Percentiles rank a stretch among this genome's conserved stretches.
Conservation (phyloP, 2,888 invertebrate genomes). For the Idaea dimidiata region DNA sequence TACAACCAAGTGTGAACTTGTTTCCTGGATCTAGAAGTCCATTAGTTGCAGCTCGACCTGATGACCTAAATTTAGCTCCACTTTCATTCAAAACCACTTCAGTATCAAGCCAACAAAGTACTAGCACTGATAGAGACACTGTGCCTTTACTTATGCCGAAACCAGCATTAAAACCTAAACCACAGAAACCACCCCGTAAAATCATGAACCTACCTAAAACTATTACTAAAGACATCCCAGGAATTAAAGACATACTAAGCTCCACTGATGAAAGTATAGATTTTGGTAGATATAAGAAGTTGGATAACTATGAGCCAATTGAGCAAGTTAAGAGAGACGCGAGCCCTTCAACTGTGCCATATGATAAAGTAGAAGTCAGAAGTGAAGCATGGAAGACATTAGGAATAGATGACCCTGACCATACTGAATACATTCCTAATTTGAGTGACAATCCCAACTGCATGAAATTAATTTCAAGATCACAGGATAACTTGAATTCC, state of each 20-base stretch:
- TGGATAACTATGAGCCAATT: conserved; percentile 77
- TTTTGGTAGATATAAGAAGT: conserved; percentile 76
- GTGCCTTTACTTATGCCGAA: conserved; percentile 75
- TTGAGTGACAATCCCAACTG: conserved; percentile 71
- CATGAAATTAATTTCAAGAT: conserved; percentile 74
- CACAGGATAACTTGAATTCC: conserved; percentile 72
- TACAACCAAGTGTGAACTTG: conserved; percentile 87
- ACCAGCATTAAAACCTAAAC: conserved; percentile 82
- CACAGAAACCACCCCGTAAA: conserved; percentile 83
- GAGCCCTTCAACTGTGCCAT: conserved; percentile 75
- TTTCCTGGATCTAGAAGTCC: conserved; percentile 92
- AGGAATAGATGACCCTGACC: conserved; percentile 87
- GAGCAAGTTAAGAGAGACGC: conserved; percentile 73
- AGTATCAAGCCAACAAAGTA: conserved; percentile 64
- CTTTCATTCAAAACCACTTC: conserved; percentile 71
- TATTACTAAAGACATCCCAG: conserved; percentile 54
- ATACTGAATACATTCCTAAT: conserved; percentile 82
- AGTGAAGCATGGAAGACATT: conserved; percentile 91
- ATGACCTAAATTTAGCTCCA: conserved; percentile 71
- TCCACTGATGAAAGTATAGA: conserved; percentile 70
- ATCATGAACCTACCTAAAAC: conserved; percentile 69
- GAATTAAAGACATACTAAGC: conserved; percentile 57
- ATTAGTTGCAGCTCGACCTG: conserved; percentile 82
- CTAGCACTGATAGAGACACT: conserved; percentile 61
- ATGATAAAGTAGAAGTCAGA: conserved; percentile 88